A percentile compares a stretch with the other conserved stretches of the same genome.
These are phyloP conservation scores for Apodemia zela DNA, from an alignment of 2,888 invertebrate genomes.

Conservation along the genomic window DNA sequence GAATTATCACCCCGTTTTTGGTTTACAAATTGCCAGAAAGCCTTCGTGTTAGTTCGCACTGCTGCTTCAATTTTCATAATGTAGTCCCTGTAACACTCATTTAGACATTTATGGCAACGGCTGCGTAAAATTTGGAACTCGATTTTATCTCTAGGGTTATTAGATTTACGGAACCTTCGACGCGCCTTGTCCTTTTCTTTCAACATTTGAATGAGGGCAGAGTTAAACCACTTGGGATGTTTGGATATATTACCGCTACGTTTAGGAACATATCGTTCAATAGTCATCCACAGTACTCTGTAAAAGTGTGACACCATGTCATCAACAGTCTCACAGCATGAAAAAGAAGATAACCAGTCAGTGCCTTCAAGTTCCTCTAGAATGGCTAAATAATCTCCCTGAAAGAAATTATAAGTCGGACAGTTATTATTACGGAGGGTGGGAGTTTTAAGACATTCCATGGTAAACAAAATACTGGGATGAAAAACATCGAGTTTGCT, in stretches of 20 bases:
- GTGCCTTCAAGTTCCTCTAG: background rate
- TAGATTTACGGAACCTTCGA: background rate
- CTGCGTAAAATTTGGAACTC: background rate
- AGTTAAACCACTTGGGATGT: background rate
- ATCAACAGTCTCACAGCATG: background rate
- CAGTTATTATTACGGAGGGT: background rate
- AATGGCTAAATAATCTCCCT: background rate
- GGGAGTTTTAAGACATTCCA: background rate
- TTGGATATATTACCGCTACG: too few relatives aligned
- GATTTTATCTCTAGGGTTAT: background rate
- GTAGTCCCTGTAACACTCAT: background rate
- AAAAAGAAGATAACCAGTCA: background rate
- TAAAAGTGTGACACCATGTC: background rate
- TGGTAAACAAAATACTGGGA: background rate
- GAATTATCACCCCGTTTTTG: background rate
- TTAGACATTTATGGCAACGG: background rate
- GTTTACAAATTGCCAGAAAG: background rate
- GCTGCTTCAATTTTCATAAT: background rate
- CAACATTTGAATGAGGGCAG: background rate
- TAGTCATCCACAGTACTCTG: background rate
- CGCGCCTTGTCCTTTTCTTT: constrained; percentile 5
- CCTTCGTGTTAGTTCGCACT: background rate
- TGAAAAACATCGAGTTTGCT: background rate
- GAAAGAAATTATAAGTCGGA: background rate
- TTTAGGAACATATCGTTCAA: too few relatives aligned